Percentiles rank a stretch among this genome's conserved stretches.
Evolutionary conservation across 2,888 invertebrate genomes (phyloP).

Genomic region (Temnothorax rugatulus): DNA sequence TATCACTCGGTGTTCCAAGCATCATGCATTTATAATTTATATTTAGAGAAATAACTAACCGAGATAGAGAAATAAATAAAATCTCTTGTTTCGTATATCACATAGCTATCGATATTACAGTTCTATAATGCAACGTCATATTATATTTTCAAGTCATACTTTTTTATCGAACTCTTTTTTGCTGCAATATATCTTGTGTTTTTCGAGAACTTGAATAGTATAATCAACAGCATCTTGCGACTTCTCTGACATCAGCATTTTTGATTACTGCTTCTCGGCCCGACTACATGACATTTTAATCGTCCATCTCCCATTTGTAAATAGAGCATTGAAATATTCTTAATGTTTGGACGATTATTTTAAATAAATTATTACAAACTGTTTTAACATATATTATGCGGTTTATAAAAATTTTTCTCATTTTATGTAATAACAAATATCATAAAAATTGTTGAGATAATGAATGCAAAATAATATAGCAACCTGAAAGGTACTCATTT

Average conservation of each 20-base stretch:
- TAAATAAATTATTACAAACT: background rate
- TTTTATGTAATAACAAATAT: background rate
- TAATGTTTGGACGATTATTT: background rate
- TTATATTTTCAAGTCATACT: no score
- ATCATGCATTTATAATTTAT: slow-evolving; percentile 1
- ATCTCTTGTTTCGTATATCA: background rate
- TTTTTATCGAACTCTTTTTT: no score
- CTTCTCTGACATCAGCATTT: background rate
- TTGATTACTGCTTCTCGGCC: background rate
- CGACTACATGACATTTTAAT: background rate
- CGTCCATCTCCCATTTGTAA: no score
- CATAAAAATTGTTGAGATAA: background rate
- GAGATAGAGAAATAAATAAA: slow-evolving; percentile 1
- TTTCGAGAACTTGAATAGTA: background rate
- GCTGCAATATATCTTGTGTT: background rate
- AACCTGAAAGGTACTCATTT: background rate
- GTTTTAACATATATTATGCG: background rate
- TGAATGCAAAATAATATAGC: background rate
- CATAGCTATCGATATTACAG: background rate
- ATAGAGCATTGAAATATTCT: no score
- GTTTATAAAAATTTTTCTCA: background rate
- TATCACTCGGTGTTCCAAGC: slow-evolving; percentile 6
- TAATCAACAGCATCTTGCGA: background rate
- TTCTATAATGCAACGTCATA: background rate
- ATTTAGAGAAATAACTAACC: background rate